Base-by-base conservation (phyloP, 1,140 invertebrate species). In the Matsumurasca onukii region DNA sequence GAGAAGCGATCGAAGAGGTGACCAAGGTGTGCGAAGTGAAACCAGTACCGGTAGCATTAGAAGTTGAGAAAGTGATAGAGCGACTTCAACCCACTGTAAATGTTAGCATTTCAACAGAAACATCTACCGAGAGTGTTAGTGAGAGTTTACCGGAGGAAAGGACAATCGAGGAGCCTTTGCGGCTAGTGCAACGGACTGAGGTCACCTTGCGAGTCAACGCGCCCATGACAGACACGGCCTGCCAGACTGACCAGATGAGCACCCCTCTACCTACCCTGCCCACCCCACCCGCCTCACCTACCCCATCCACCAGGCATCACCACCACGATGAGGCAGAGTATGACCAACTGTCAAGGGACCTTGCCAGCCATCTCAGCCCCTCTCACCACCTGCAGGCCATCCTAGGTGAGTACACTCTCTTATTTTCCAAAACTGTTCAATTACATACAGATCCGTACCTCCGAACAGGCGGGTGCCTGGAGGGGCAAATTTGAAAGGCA, bases 291-390 rank as follows among this genome's bases (percentile, higher is more conserved):
- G 68, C 64, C 12, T 57, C 67, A 3, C 3, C 66, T 1, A 55
- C 30, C 2, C 24, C 66, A 1, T 22, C 39, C 20, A 31, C 59
- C 29, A 65, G 73, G 25, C 69, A 64, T 20, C 73, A 70, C 20
- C 69, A 69, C 27, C 72, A 88, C 61, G 91, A 93, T 75, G 92
- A 93, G 78, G 84, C 92, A 67, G 91, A 93, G 71, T 93, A 90
- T 80, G 91, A 94, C 73, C 82, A 87, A 72, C 81, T 92, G 64
- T 89, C 89, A 24, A 77, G 87, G 70, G 89, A 92, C 75, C 82
- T 93, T 52, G 87, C 87, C 30, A 87, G 85, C 77, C 86, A 90
- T 68, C 80, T 93, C 65, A 82, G 84, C 31, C 85, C 87, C 17
- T 83, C 86, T 31, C 87, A 90, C 71, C 88, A 87, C 76, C 83